Evolutionary conservation across 2,113 vertebrate species (phyloP), one percentile per base, ranked within the genome.

Genomic region (Bubo scandiacus): DNA sequence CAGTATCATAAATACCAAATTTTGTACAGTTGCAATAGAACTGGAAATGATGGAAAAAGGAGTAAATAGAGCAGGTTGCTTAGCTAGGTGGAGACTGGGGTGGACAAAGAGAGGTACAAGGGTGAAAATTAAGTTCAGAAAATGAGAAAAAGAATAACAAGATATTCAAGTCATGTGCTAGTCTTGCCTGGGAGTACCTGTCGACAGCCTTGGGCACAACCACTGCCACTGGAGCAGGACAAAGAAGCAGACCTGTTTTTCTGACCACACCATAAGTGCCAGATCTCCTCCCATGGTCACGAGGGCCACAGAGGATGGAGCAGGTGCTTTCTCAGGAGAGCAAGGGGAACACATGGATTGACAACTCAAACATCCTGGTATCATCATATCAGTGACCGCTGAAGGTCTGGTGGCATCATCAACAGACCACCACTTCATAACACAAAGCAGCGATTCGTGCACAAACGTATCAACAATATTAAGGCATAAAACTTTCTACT

Each of bases 81-180:
- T 29, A 66, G 11, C 8, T 66, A 73, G 38, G 27, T 4, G 5
- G 43, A 65, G 54, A 27, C 34, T 73, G 8, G 21, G 12, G 1
- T 9, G 5, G 29, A 91, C 43, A 49, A 49, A 52, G 34, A 57
- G 22, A 63, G 14, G 7, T 49, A 62, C 19, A n/a, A 71, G 0
- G 0, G 15, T 73, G 15, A 89, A 81, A 92, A 81, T 34, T 10
- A 43, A 74, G 22, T 4, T n/a, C 36, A 58, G 32, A 21, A 66
- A 58, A 85, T 57, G 3, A 43, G 25, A 47, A 78, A 89, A 57
- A 51, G 8, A 29, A 12, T 14, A 57, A 47, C 23, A 84, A 73
- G 0, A 0, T 65, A 18, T 30, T 14, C 21, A 79, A 54, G 10
- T 30, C 9, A 15, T 8, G 6, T 0, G 0, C 4, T 1, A 2